Evolutionary conservation across 2,888 invertebrate genomes (phyloP).

Genomic region (Orchestes rusci): DNA sequence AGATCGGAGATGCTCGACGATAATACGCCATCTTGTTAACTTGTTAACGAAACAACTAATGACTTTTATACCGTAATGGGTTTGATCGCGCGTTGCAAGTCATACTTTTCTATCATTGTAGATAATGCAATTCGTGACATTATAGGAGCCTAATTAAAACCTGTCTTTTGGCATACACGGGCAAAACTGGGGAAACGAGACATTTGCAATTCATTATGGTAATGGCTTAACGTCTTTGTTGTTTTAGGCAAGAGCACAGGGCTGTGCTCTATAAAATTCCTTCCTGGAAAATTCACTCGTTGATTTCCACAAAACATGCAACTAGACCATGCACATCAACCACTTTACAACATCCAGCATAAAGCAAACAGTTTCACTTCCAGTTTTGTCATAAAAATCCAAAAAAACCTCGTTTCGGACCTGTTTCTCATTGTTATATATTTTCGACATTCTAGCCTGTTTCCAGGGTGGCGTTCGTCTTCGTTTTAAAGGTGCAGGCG

Average conservation of each 20-base stretch:
- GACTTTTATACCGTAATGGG: conserved; percentile 42
- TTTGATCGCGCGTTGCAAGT: conserved; percentile 40
- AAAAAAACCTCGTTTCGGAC: conserved; percentile 1
- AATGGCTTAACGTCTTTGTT: conserved; percentile 18
- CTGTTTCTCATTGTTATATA: conserved; percentile 18
- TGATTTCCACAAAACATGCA: too few relatives aligned
- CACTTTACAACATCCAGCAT: too few relatives aligned
- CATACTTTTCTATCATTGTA: too few relatives aligned
- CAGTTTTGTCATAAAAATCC: background rate
- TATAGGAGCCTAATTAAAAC: conserved; percentile 16
- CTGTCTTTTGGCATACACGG: conserved; percentile 19
- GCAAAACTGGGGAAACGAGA: conserved; percentile 14
- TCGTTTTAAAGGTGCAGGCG: conserved; percentile 37
- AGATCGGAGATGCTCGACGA: conserved; percentile 38
- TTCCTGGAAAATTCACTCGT: too few relatives aligned
- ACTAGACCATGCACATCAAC: too few relatives aligned
- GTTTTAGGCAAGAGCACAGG: conserved; percentile 8
- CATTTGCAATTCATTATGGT: conserved; percentile 24
- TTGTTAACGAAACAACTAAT: conserved; percentile 45
- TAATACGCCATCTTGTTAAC: conserved; percentile 44
- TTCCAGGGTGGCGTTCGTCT: conserved; percentile 35
- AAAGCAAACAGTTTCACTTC: too few relatives aligned
- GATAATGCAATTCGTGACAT: conserved; percentile 16
- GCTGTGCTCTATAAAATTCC: background rate
- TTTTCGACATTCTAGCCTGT: conserved; percentile 21